Percentiles rank a stretch among this genome's conserved stretches.
Evolutionary conservation across 2,888 invertebrate genomes (phyloP).

Genomic region (Melanostoma scalare): DNA sequence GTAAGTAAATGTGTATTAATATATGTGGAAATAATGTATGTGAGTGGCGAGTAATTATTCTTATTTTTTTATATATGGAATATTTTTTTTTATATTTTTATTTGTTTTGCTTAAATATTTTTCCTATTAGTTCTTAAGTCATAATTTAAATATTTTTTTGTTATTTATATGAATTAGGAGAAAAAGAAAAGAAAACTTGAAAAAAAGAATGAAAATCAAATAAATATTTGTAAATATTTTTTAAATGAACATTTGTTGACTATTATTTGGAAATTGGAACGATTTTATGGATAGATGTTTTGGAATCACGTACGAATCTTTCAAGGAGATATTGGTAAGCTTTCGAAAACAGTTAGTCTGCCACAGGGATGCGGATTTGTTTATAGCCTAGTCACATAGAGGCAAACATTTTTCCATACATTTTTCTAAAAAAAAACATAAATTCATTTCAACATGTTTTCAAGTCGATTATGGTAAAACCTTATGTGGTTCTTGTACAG

Average conservation of each 20-base stretch:
- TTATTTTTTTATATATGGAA: slow-evolving; percentile 39
- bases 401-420: too few species aligned
- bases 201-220: slow-evolving; percentile 46
- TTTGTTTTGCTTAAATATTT: slow-evolving; percentile 68
- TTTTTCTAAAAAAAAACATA: too few species aligned
- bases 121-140: slow-evolving; percentile 70
- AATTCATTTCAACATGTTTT: too few species aligned
- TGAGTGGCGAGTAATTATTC: slow-evolving; percentile 32
- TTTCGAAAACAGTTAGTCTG: too few species aligned
- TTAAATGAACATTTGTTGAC: slow-evolving; percentile 12
- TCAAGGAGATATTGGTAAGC: too few species aligned
- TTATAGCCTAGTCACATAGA: too few species aligned
- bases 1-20: slow-evolving; percentile 47
- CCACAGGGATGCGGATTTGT: too few species aligned
- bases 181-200: slow-evolving; percentile 32
- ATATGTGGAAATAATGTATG: slow-evolving; percentile 32
- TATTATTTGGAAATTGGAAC: slow-evolving; percentile 19
- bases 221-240: slow-evolving; percentile 66
- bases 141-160: slow-evolving; percentile 67
- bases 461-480: too few species aligned
- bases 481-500: too few species aligned
- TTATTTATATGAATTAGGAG: slow-evolving; percentile 64
- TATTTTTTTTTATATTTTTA: slow-evolving; percentile 45
- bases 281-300: not conserved
- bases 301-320: too few species aligned